Percentiles rank a stretch among this genome's conserved stretches.
These are phyloP conservation scores for Formica exsecta DNA, from an alignment of 1,140 invertebrate species.

Conservation along the genomic window DNA sequence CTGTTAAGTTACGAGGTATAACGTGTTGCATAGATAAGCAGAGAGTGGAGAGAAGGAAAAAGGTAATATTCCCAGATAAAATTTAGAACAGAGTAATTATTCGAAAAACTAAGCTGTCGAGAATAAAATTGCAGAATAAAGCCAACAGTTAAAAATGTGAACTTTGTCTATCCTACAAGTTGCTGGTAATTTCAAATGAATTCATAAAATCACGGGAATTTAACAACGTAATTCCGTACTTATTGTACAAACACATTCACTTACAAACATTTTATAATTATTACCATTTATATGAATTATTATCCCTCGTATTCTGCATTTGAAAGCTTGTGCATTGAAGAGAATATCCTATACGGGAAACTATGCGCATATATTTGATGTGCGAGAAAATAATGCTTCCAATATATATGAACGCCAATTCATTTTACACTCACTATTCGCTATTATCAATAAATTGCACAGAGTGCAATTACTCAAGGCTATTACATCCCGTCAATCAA, in stretches of 20 bases:
- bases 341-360: background rate
- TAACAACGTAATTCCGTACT: background rate
- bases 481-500: conserved; percentile 12
- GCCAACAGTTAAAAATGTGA: background rate
- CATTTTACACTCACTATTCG: conserved; percentile 1
- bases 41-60: conserved; percentile 2
- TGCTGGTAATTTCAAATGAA: conserved; percentile 2
- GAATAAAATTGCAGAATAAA: conserved; percentile 39
- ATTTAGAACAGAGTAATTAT: background rate
- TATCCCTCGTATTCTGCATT: conserved; percentile 16
- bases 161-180: background rate
- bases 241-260: too few species aligned
- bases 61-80: conserved; percentile 1
- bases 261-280: background rate
- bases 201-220: conserved; percentile 6
- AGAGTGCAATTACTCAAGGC: conserved; percentile 1
- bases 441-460: conserved; percentile 13
- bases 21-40: conserved; percentile 32
- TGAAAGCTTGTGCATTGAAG: background rate
- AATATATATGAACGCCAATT: background rate
- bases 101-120: background rate
- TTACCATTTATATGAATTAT: background rate
- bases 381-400: background rate
- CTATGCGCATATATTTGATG: conserved; percentile 2
- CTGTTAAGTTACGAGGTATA: background rate